phyloP scores from a whole-genome alignment of 2,888 invertebrate species.

The Arge pagana region DNA sequence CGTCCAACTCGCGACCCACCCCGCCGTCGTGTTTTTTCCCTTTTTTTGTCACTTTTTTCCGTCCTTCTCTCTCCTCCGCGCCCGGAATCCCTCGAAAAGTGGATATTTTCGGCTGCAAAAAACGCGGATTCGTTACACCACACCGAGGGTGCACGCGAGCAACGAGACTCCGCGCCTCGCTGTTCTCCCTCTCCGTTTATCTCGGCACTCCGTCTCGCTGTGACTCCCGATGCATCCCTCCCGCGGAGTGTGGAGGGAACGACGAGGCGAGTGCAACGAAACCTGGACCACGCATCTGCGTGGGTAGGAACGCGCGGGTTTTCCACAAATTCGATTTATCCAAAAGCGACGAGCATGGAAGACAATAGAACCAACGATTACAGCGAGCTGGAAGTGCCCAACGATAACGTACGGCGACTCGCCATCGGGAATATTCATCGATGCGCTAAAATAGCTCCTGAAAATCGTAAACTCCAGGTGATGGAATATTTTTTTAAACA shows the following conservation, averaged over 20 bases:
- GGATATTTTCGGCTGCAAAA: conserved; percentile 50
- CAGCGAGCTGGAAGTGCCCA: no score
- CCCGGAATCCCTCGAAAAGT: conserved; percentile 41
- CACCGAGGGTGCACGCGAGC: not conserved
- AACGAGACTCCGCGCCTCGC: conserved; percentile 31
- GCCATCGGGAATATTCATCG: no score
- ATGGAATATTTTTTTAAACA: no score
- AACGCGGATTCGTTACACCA: conserved; percentile 53
- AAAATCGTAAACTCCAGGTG: no score
- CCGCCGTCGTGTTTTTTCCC: not conserved
- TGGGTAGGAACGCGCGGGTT: no score
- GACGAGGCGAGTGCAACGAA: not conserved
- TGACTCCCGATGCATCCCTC: not conserved
- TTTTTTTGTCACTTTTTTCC: conserved; percentile 6
- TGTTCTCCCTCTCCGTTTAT: conserved; percentile 13
- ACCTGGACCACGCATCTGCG: conserved; percentile 1
- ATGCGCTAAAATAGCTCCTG: no score
- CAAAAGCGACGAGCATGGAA: no score
- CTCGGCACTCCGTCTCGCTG: not conserved
- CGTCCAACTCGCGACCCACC: not conserved
- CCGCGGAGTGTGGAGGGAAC: not conserved
- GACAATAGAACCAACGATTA: no score
- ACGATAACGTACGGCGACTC: no score
- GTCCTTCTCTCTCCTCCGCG: conserved; percentile 25
- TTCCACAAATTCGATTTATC: no score